Evolutionary conservation across 2,797 vertebrate genomes (phyloP).

Genomic region (Tamandua tetradactyla): DNA sequence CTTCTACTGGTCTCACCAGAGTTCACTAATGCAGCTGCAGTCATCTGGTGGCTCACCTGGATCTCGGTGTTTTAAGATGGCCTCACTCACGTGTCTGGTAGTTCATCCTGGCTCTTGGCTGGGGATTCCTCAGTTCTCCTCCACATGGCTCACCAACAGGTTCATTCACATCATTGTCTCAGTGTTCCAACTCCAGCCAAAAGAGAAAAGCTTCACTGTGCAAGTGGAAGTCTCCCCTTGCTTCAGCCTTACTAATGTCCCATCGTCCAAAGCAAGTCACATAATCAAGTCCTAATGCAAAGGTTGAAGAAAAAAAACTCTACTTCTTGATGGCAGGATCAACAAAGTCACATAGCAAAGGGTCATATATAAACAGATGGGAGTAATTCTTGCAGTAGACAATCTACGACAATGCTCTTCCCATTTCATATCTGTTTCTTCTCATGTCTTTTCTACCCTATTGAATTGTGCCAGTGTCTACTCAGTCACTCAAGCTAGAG

Average conservation of each 20-base stretch:
- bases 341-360: neutral
- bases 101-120: neutral
- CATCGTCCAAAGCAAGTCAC: neutral
- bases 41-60: neutral
- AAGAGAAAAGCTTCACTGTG: neutral
- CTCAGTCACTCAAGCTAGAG: neutral
- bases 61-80: neutral
- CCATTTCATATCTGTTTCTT: neutral
- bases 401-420: neutral
- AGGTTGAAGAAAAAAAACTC: neutral
- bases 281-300: neutral
- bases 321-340: neutral
- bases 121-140: neutral
- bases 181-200: neutral
- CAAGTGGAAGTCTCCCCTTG: neutral
- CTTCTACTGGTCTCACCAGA: neutral
- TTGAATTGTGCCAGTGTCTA: neutral
- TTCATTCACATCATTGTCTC: neutral
- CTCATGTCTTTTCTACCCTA: neutral
- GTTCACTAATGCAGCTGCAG: neutral
- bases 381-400: neutral
- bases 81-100: neutral
- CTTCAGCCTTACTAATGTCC: neutral
- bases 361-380: neutral
- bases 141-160: neutral